Evolutionary conservation across 2,888 invertebrate species (phyloP), one percentile per base, ranked within the genome.

Genomic region (Drosophila atripex): DNA sequence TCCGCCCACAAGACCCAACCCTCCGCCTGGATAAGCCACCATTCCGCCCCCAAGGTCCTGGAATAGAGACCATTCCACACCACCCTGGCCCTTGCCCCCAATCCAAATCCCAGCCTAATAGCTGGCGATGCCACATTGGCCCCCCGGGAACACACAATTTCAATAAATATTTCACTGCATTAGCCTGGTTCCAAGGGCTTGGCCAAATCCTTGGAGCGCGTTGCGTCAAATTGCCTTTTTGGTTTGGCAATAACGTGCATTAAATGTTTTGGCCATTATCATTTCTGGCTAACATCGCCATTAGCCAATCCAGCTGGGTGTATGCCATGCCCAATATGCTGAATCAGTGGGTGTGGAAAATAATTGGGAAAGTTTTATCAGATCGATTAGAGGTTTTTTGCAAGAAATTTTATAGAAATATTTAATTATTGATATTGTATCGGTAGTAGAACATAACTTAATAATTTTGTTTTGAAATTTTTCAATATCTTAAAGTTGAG

Each of bases 111-210:
- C 66, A 66, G 80, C 71, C 87, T 78, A 78, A 78, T 85, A 82
- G 85, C 86, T 71, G 71, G 76, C 75, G 59, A 43, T 51, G 73
- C 78, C 82, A 61, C 88, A 89, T 89, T 89, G 86, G 77, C 66
- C 90, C 78, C 89, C 71, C 21, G 90, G 83, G 90, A 89, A 39
- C 76, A 76, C 75, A 83, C 88, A 90, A 90, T 90, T 89, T 88
- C 89, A 89, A 89, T 89, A 89, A 90, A 89, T 89, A 90, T 89
- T 87, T 89, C 88, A 88, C 83, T 88, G 86, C 89, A 89, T 89
- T 89, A 89, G 86, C 71, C 77, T 64, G 28, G 35, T 49, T 6
- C 38, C 6, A 28, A 30, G 70, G 47, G 35, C 38, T 47, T 43
- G 69, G 38, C 49, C 61, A 61, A 70, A 55, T 61, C 71, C 71